These are phyloP conservation scores for Astropecten irregularis DNA, from an alignment of 53 echinoderm and acorn worm genomes.

Conservation along the genomic window DNA sequence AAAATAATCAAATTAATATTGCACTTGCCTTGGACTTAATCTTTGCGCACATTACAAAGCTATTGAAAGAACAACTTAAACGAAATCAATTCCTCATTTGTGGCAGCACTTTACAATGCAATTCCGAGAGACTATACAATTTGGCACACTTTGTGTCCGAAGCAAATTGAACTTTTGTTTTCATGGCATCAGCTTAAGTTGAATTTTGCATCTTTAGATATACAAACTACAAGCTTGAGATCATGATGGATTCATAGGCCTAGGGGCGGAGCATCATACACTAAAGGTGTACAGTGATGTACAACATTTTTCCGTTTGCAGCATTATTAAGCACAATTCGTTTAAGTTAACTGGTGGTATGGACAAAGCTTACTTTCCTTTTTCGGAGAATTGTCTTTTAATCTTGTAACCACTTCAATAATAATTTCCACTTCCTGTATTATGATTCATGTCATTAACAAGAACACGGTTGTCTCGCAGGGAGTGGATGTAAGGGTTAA, in stretches of 20 bases:
- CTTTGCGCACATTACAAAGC: neutral
- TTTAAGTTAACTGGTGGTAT: no score
- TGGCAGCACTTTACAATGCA: neutral
- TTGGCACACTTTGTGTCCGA: neutral
- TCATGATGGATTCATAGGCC: neutral
- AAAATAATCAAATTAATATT: conserved; percentile 16
- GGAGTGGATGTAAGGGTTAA: no score
- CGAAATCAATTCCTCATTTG: neutral
- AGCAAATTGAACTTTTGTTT: neutral
- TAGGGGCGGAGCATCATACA: neutral
- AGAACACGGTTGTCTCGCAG: no score
- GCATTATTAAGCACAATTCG: no score
- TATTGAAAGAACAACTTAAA: conserved; percentile 9
- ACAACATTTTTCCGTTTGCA: neutral
- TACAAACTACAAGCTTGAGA: neutral
- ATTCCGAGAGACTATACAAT: neutral
- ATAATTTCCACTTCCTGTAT: no score
- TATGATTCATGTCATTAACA: no score
- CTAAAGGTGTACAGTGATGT: neutral
- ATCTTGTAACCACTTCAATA: no score
- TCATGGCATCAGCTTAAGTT: neutral
- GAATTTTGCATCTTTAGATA: neutral
- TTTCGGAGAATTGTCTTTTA: no score
- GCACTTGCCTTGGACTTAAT: conserved; percentile 3
- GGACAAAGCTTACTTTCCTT: no score